Conservation (phyloP, 2,797 vertebrate species). For the Dallia pectoralis region DNA sequence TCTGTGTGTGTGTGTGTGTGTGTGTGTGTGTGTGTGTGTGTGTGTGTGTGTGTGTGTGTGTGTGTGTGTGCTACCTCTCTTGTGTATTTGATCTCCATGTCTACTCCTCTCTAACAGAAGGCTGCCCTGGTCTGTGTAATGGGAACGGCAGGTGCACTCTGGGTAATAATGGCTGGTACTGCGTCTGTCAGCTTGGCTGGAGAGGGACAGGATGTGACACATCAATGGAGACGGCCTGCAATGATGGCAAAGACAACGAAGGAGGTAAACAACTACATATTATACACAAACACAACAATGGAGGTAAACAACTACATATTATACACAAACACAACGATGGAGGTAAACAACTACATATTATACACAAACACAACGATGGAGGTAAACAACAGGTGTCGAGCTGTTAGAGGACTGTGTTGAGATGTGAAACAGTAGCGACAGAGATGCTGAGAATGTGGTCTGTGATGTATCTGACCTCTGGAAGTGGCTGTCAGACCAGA, state of each 20-base stretch:
- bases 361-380: neutral
- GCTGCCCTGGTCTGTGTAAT: constrained; percentile 96
- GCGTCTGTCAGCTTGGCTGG: constrained; percentile 98
- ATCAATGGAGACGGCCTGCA: constrained; percentile 96
- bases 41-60: neutral
- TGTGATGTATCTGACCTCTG: too few species aligned
- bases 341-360: neutral
- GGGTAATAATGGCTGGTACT: constrained; percentile 97
- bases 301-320: constrained; percentile 14
- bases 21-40: neutral
- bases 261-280: constrained; percentile 82
- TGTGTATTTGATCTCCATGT: constrained; percentile 45
- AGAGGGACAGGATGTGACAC: constrained; percentile 95
- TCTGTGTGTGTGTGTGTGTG: neutral
- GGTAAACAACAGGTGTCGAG: too few species aligned
- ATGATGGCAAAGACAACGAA: constrained; percentile 96
- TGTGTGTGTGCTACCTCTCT: constrained; percentile 39
- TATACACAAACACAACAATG: constrained; percentile 32
- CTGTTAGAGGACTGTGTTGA: too few species aligned
- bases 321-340: too few species aligned
- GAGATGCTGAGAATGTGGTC: too few species aligned
- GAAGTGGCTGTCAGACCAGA: too few species aligned
- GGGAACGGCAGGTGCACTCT: constrained; percentile 97
- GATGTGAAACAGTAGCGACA: too few species aligned
- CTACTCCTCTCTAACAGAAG: constrained; percentile 77